Base-by-base conservation (phyloP, 2,113 vertebrate species). In the Tauraco erythrolophus region DNA sequence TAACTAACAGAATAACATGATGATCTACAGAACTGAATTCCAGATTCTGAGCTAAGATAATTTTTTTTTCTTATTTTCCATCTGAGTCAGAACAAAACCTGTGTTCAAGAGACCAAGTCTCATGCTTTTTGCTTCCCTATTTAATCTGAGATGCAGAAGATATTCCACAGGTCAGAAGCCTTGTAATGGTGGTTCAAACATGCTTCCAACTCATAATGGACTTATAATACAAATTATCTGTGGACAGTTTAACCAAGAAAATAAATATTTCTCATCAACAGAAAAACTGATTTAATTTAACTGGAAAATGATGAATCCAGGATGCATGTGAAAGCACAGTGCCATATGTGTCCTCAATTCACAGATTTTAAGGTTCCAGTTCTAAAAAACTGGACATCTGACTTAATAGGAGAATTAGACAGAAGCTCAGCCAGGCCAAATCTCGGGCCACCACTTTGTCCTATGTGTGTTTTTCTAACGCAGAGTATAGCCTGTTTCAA, bases 1-100 rank as follows among this genome's bases (percentile, higher is more conserved):
- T 79, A 83, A 92, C 81, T 87, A 91, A 92, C n/a, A 95, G 95
- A 90, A 68, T 75, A 94, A 74, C 65, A 89, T 84, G 60, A 92
- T 62, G 71, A 92, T 77, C 50, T 76, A 56, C 35, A 86, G 65
- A 84, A 80, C 51, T 77, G 91, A 84, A 92, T 95, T 92, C 86
- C 84, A 96, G 87, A 84, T 37, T 89, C 81, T 89, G 77, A 88
- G 65, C 45, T 94, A 96, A 86, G 61, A 79, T 74, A n/a, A 21
- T 75, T 53, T 68, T 62, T 84, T 80, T 39, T 70, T 22, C 41
- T 75, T 77, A 60, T 95, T 96, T 96, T 97, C 93, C 93, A 74
- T 96, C 75, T 94, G 75, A 97, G 78, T 97, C 68, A 86, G 78
- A 66, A 53, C 6, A 94, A 91, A 91, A 87, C 24, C 46, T 89